These are phyloP conservation scores for Psephotus haematonotus DNA, from an alignment of 2,113 vertebrate genomes.

Conservation along the genomic window DNA sequence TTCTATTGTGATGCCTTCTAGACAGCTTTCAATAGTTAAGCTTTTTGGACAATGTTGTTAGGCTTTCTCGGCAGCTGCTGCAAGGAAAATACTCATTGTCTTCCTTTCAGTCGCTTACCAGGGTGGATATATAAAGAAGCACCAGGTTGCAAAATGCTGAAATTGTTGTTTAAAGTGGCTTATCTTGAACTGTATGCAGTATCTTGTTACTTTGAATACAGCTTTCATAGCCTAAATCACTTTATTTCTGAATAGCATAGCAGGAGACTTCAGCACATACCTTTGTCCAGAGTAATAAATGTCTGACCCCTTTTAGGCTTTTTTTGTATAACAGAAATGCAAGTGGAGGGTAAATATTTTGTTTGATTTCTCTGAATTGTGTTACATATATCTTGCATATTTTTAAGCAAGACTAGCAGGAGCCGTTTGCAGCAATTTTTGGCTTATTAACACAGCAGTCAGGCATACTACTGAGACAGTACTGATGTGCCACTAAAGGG, in stretches of 20 bases:
- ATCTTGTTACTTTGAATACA: not conserved
- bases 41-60: not conserved
- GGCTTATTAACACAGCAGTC: not conserved
- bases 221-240: not conserved
- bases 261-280: not conserved
- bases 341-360: not conserved
- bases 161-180: not conserved
- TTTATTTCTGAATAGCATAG: not conserved
- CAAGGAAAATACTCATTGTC: slow-evolving; percentile 9
- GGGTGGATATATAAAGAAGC: not conserved
- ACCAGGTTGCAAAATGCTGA: not conserved
- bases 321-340: not conserved
- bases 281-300: not conserved
- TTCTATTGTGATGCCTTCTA: not conserved
- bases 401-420: not conserved
- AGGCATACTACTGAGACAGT: not conserved
- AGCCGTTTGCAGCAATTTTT: not conserved
- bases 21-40: not conserved
- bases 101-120: not conserved
- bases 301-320: not conserved
- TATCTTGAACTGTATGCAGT: not conserved
- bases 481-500: not conserved
- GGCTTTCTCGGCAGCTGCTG: not conserved
- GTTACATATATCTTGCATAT: not conserved
- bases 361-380: not conserved